Percentiles rank a stretch among this genome's conserved stretches.
Evolutionary conservation across 2,797 vertebrate genomes (phyloP).

Genomic region (Neopelma chrysocephalum): DNA sequence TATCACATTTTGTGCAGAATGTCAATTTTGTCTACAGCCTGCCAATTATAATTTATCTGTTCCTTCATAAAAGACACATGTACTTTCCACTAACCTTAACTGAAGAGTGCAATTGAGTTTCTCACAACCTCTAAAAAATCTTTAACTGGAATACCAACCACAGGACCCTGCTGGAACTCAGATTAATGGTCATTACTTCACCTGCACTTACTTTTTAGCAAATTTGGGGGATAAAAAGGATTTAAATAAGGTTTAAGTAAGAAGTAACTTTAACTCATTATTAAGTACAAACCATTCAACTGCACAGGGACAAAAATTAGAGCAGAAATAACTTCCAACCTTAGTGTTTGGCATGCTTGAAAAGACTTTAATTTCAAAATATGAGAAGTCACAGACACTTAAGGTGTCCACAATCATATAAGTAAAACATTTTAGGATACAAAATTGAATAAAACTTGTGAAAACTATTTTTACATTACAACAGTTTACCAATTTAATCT

Average conservation of each 20-base stretch:
- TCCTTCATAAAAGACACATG: slow-evolving; percentile 7
- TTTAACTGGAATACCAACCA: background rate
- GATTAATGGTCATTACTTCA: background rate
- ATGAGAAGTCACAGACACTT: background rate
- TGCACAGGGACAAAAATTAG: background rate
- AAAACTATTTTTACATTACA: background rate
- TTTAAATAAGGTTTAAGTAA: background rate
- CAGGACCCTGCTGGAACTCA: background rate
- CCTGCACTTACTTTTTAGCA: background rate
- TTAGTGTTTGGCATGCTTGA: background rate
- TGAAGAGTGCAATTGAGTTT: background rate
- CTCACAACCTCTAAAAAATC: background rate
- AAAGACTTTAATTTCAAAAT: background rate
- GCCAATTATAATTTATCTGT: background rate
- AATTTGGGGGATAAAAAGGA: background rate
- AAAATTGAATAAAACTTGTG: background rate
- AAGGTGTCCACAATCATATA: background rate
- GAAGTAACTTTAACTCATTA: background rate
- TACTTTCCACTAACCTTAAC: background rate
- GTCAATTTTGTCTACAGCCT: background rate
- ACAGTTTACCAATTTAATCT: background rate
- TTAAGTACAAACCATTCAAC: background rate
- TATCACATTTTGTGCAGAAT: background rate
- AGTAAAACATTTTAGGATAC: background rate
- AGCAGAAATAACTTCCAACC: background rate